phyloP scores from a whole-genome alignment of 2,797 vertebrate species.

The Peromyscus attwateri region DNA sequence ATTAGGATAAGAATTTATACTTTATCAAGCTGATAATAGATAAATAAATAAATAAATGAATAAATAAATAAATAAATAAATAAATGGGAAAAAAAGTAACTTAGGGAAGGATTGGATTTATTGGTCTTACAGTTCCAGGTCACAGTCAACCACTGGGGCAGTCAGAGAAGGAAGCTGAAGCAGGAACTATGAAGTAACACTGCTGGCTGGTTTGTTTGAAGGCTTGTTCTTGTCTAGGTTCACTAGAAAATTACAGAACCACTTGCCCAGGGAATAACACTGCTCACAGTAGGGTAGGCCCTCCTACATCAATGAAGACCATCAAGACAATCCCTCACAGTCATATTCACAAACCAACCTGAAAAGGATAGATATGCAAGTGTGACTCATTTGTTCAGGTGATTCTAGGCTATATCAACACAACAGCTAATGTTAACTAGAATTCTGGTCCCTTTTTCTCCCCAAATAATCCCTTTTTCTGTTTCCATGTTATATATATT shows the following conservation, averaged over 20 bases:
- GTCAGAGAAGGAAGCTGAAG: neutral
- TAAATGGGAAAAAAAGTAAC: neutral
- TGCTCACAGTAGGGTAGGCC: neutral
- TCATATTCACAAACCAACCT: neutral
- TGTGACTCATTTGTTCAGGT: neutral
- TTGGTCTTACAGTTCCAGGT: neutral
- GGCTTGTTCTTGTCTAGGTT: neutral
- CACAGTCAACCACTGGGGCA: neutral
- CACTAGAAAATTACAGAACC: accelerated
- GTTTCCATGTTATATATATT: neutral
- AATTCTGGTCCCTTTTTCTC: neutral
- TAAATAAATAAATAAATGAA: too few relatives aligned
- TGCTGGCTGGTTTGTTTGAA: neutral
- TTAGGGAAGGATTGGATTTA: neutral
- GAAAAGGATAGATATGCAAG: neutral
- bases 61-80: too few relatives aligned
- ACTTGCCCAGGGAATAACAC: neutral
- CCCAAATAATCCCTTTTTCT: neutral
- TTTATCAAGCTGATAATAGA: too few relatives aligned
- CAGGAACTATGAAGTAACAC: neutral
- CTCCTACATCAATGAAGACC: neutral
- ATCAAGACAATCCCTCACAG: neutral
- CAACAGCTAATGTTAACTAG: neutral
- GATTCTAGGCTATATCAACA: neutral
- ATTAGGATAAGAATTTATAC: too few relatives aligned